Percentiles rank a stretch among this genome's conserved stretches.
Conservation (phyloP, 1,140 invertebrate species). For the Drosophila simulans region DNA sequence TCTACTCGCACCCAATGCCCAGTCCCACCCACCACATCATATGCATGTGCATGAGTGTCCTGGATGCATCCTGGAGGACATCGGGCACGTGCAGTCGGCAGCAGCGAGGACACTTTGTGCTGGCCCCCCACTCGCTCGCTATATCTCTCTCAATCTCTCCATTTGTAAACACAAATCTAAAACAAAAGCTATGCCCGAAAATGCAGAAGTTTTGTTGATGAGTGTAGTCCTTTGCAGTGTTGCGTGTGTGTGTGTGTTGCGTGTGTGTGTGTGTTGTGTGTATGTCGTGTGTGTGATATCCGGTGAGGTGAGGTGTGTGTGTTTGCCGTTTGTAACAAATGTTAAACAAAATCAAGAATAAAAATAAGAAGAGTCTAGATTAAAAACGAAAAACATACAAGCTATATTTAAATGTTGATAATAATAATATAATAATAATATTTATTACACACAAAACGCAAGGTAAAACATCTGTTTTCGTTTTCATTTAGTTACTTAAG, state of each 20-base stretch:
- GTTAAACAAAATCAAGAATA: slow-evolving; percentile 48
- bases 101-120: slow-evolving; percentile 17
- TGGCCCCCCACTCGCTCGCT: slow-evolving; percentile 12
- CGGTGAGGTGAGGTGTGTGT: slow-evolving; percentile 11
- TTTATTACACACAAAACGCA: slow-evolving; percentile 68
- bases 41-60: background rate
- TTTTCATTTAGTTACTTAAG: slow-evolving; percentile 42
- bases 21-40: slow-evolving; percentile 5
- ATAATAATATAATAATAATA: slow-evolving; percentile 55
- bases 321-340: slow-evolving; percentile 42
- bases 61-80: background rate
- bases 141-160: slow-evolving; percentile 10
- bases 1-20: slow-evolving; percentile 12
- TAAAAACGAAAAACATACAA: slow-evolving; percentile 62
- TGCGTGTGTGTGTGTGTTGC: background rate
- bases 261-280: background rate
- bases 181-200: slow-evolving; percentile 47
- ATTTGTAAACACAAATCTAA: slow-evolving; percentile 38
- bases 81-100: slow-evolving; percentile 14
- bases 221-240: slow-evolving; percentile 15
- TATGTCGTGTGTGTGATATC: background rate
- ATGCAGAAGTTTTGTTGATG: slow-evolving; percentile 36
- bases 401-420: slow-evolving; percentile 73
- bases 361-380: slow-evolving; percentile 56
- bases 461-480: slow-evolving; percentile 33